Conservation (phyloP, 92 coral and sea anemone genomes). For the Umimayanthus chanpuru region DNA sequence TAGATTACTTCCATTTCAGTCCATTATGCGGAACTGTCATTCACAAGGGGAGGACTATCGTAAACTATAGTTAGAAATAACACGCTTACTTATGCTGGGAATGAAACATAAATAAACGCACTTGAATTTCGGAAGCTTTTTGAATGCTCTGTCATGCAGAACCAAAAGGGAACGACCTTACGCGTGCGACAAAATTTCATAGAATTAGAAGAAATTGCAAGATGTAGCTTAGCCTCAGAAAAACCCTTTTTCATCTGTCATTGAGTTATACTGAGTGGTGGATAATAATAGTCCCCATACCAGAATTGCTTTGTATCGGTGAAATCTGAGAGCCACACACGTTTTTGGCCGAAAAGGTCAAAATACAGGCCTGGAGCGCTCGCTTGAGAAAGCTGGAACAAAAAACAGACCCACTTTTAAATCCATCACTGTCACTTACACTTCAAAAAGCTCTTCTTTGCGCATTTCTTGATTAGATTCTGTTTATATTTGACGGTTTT, state of each 20-base stretch:
- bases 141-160: slow-evolving; percentile 16
- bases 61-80: slow-evolving; percentile 20
- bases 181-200: background rate
- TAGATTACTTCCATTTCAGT: background rate
- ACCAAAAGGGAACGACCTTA: background rate
- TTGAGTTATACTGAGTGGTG: background rate
- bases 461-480: background rate
- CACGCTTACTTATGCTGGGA: slow-evolving; percentile 6
- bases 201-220: no score
- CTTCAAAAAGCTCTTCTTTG: background rate
- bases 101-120: background rate
- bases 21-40: slow-evolving; percentile 35
- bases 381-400: background rate
- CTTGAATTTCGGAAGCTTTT: background rate
- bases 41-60: slow-evolving; percentile 24
- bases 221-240: background rate
- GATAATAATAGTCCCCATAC: background rate
- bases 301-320: slow-evolving; percentile 7
- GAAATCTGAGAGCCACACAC: slow-evolving; percentile 29
- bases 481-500: slow-evolving; percentile 21
- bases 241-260: slow-evolving; percentile 26
- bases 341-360: background rate
- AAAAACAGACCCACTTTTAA: background rate
- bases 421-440: slow-evolving; percentile 17
- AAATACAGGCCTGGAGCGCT: background rate